Percentiles rank a stretch among this genome's conserved stretches.
Conservation (phyloP, 2,797 vertebrate genomes). For the Pempheris klunzingeri region DNA sequence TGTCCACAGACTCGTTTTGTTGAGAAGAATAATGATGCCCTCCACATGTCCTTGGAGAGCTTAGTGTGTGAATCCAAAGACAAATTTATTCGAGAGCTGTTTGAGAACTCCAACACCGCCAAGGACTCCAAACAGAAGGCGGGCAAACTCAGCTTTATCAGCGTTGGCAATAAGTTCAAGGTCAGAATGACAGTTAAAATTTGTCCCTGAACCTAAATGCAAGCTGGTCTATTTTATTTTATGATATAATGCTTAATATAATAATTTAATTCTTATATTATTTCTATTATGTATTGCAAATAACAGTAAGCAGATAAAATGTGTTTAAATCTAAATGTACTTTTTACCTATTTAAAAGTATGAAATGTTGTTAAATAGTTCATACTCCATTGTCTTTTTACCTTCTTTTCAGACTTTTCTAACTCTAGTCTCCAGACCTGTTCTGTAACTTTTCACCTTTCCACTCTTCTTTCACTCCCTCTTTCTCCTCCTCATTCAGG, state of each 20-base stretch:
- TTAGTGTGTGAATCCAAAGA: conserved; percentile 98
- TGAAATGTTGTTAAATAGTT: background rate
- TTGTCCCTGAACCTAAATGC: background rate
- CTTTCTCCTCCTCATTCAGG: conserved; percentile 55
- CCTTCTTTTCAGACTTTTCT: conserved; percentile 39
- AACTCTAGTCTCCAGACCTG: conserved; percentile 39
- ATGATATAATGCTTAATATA: too few relatives aligned
- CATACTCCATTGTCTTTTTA: background rate
- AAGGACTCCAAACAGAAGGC: conserved; percentile 97
- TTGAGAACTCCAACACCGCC: conserved; percentile 93
- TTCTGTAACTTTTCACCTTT: conserved; percentile 77
- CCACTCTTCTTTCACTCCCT: conserved; percentile 79
- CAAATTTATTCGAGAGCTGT: conserved; percentile 94
- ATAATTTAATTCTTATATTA: too few relatives aligned
- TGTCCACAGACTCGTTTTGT: conserved; percentile 94
- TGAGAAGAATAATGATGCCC: conserved; percentile 99
- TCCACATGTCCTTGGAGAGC: conserved; percentile 98
- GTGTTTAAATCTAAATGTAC: too few relatives aligned
- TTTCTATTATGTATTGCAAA: too few relatives aligned
- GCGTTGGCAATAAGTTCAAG: conserved; percentile 99
- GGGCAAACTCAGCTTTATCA: conserved; percentile 98
- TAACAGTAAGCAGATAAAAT: background rate
- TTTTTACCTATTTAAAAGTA: background rate
- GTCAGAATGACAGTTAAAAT: conserved; percentile 77
- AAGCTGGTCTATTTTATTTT: background rate